Evolutionary conservation across 2,888 invertebrate genomes (phyloP).

Genomic region (Ormyrus pomaceus): DNA sequence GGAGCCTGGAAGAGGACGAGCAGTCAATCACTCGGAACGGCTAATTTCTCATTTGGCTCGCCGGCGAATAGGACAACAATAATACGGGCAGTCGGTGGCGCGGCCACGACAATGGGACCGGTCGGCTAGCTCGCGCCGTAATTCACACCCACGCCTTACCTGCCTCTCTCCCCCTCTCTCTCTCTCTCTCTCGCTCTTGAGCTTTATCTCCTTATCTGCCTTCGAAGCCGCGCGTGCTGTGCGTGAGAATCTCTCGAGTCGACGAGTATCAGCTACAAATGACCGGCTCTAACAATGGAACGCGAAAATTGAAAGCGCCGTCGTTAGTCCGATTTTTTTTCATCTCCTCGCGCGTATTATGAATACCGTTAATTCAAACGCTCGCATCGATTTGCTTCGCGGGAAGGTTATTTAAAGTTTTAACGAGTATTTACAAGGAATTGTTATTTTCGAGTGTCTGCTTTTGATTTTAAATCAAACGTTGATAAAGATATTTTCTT

Average conservation of each 20-base stretch:
- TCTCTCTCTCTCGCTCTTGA: neutral
- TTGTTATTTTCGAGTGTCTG: no score
- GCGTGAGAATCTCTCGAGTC: constrained; percentile 33
- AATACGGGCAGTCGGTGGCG: constrained; percentile 33
- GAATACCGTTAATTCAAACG: no score
- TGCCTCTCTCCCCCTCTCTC: constrained; percentile 9
- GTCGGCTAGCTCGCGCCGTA: constrained; percentile 56
- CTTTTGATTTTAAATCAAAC: no score
- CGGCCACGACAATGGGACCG: constrained; percentile 47
- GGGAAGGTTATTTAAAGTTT: no score
- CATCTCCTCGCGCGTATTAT: no score
- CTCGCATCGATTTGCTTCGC: no score
- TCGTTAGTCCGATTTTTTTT: no score
- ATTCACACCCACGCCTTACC: constrained; percentile 65
- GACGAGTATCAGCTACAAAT: constrained; percentile 11
- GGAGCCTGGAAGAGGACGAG: constrained; percentile 27
- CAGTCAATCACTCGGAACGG: constrained; percentile 46
- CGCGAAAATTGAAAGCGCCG: neutral
- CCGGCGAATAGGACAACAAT: constrained; percentile 33
- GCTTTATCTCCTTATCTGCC: constrained; percentile 44
- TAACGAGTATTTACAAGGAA: no score
- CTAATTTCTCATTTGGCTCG: constrained; percentile 49
- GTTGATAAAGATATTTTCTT: no score
- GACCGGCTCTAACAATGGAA: constrained; percentile 26
- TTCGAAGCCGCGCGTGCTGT: constrained; percentile 26